Evolutionary conservation across 2,797 vertebrate species (phyloP).

Genomic region (Emydoidea blandingii): DNA sequence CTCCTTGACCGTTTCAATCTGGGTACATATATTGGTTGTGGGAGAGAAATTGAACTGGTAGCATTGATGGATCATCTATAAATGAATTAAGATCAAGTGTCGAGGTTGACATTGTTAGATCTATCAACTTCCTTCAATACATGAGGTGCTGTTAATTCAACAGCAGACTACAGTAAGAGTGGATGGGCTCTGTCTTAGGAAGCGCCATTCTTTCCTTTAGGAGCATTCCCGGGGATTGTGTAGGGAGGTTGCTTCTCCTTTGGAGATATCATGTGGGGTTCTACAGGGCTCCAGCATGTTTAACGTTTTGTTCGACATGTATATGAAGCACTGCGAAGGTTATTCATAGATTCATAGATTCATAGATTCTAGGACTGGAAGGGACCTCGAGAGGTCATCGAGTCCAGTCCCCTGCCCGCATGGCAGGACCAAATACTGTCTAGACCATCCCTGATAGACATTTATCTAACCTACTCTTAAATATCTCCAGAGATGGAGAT

Average conservation of each 20-base stretch:
- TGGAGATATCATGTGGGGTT: neutral
- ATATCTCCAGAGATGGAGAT: too few species aligned
- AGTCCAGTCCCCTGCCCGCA: too few species aligned
- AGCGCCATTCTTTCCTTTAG: neutral
- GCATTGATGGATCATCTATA: neutral
- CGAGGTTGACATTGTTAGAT: too few species aligned
- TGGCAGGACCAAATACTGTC: too few species aligned
- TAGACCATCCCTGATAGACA: too few species aligned
- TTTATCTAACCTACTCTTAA: too few species aligned
- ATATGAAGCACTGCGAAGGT: neutral
- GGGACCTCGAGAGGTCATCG: too few species aligned
- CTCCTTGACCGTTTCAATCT: neutral
- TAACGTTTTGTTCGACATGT: neutral
- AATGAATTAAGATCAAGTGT: neutral
- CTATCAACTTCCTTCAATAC: neutral
- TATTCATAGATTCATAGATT: too few species aligned
- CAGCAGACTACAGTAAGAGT: neutral
- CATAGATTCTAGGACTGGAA: too few species aligned
- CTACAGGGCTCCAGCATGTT: neutral
- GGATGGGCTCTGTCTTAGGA: neutral
- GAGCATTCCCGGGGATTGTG: neutral
- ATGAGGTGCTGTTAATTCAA: neutral
- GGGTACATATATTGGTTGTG: neutral
- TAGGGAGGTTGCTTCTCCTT: neutral
- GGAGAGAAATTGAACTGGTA: neutral